Conservation (phyloP, 2,888 invertebrate species). For the Ophonus ardosiacus region DNA sequence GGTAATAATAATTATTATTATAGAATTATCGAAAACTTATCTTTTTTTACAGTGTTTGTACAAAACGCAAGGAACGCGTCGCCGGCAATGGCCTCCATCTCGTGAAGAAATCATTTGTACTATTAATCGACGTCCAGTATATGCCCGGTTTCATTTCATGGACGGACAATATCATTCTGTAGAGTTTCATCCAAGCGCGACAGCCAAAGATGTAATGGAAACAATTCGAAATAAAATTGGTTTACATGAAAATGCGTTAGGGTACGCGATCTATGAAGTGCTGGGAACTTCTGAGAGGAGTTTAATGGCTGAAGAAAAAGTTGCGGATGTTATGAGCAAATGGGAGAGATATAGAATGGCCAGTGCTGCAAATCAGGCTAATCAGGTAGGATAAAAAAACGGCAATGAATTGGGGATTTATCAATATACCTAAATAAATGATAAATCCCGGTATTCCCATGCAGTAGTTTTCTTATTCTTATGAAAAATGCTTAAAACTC, state of each 20-base stretch:
- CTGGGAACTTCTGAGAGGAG: constrained; percentile 92
- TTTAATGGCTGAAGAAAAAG: constrained; percentile 90
- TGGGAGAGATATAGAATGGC: constrained; percentile 93
- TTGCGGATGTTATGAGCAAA: constrained; percentile 95
- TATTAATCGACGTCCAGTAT: constrained; percentile 92
- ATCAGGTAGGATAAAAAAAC: constrained; percentile 64
- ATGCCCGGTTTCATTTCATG: constrained; percentile 93
- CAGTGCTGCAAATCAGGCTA: constrained; percentile 78
- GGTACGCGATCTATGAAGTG: constrained; percentile 95
- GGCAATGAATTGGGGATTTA: too few species aligned
- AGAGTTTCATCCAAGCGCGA: constrained; percentile 96
- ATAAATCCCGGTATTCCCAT: too few species aligned
- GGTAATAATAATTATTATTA: too few species aligned
- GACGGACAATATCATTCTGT: constrained; percentile 97
- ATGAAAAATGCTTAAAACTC: too few species aligned
- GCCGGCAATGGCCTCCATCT: constrained; percentile 94
- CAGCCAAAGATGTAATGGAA: constrained; percentile 92
- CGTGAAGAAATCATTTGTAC: constrained; percentile 95
- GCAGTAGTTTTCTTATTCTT: too few species aligned
- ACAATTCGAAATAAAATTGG: constrained; percentile 94
- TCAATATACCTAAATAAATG: too few species aligned
- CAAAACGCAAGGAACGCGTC: constrained; percentile 85
- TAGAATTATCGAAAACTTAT: too few species aligned
- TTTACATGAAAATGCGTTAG: constrained; percentile 73
- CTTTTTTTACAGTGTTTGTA: constrained; percentile 80